Evolutionary conservation across 1,140 invertebrate species (phyloP).

Genomic region (Sycobia sp.): DNA sequence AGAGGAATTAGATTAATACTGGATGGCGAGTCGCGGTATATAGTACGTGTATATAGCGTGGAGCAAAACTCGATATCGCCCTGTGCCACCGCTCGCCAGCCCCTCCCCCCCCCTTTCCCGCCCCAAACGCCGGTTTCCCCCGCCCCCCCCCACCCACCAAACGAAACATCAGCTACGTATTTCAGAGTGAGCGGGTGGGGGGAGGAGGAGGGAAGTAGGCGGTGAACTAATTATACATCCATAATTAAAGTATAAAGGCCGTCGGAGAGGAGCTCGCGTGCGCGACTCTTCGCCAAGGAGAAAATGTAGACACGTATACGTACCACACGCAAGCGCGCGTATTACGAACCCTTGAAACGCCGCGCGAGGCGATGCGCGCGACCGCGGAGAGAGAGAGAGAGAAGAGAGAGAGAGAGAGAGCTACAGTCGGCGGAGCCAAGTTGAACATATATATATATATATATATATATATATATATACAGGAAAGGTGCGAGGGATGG

Average conservation of each 20-base stretch:
- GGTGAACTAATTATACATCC: slow-evolving; percentile 60
- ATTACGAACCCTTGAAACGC: background rate
- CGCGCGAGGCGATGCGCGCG: background rate
- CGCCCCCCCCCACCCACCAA: background rate
- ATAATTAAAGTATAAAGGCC: slow-evolving; percentile 57
- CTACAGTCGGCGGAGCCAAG: too few species aligned
- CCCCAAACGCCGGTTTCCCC: background rate
- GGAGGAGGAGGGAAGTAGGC: too few species aligned
- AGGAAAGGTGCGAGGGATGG: background rate
- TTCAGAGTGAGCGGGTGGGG: too few species aligned
- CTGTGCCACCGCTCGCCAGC: too few species aligned
- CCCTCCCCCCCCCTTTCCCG: too few species aligned
- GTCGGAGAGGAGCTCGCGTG: slow-evolving; percentile 40
- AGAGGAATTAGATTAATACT: background rate
- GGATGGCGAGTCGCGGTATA: background rate
- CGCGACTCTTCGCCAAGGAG: slow-evolving; percentile 28
- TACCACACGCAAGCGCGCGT: slow-evolving; percentile 1
- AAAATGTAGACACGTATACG: slow-evolving; percentile 23
- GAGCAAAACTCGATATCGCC: background rate
- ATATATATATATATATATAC: too few species aligned
- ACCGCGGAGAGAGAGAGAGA: too few species aligned
- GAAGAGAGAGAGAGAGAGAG: slow-evolving; percentile 33
- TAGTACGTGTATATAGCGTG: background rate
- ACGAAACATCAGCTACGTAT: background rate
- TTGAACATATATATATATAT: too few species aligned